phyloP scores from a whole-genome alignment of 2,797 vertebrate species.

The Gobionotothen gibberifrons region DNA sequence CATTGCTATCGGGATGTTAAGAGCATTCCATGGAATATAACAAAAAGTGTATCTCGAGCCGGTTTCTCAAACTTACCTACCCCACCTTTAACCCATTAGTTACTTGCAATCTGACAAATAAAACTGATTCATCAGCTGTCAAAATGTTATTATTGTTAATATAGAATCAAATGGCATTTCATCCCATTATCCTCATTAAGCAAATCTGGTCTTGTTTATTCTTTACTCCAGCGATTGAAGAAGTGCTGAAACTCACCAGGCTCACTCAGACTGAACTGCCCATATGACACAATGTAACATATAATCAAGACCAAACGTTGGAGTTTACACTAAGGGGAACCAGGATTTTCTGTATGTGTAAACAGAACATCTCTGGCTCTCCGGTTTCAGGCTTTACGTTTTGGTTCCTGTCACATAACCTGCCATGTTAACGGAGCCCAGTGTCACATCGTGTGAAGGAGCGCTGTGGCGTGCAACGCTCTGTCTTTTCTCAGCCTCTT shows the following conservation, averaged over 20 bases:
- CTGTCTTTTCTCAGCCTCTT: slow-evolving; percentile 30
- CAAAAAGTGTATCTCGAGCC: no score
- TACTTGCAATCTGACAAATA: slow-evolving; percentile 3
- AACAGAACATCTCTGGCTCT: slow-evolving; percentile 58
- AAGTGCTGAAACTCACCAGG: slow-evolving; percentile 24
- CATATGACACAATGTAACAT: slow-evolving; percentile 21
- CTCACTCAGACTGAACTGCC: slow-evolving; percentile 2
- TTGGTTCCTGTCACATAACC: slow-evolving; percentile 55
- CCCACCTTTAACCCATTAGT: background rate
- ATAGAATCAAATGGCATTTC: slow-evolving; percentile 3
- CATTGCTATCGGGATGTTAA: no score
- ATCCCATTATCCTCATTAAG: background rate
- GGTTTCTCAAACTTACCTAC: no score
- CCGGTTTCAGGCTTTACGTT: slow-evolving; percentile 26
- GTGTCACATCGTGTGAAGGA: slow-evolving; percentile 16
- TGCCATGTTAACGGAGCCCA: slow-evolving; percentile 30
- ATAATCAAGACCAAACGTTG: slow-evolving; percentile 31
- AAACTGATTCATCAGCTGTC: background rate
- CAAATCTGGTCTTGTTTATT: slow-evolving; percentile 1
- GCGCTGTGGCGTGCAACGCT: slow-evolving; percentile 3
- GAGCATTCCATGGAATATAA: no score
- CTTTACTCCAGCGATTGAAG: slow-evolving; percentile 4
- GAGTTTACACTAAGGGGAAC: slow-evolving; percentile 39
- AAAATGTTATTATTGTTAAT: slow-evolving; percentile 1
- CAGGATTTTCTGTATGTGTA: slow-evolving; percentile 41